Evolutionary conservation across 64 coral and sea anemone genomes (phyloP).

Genomic region (Actinia equina): DNA sequence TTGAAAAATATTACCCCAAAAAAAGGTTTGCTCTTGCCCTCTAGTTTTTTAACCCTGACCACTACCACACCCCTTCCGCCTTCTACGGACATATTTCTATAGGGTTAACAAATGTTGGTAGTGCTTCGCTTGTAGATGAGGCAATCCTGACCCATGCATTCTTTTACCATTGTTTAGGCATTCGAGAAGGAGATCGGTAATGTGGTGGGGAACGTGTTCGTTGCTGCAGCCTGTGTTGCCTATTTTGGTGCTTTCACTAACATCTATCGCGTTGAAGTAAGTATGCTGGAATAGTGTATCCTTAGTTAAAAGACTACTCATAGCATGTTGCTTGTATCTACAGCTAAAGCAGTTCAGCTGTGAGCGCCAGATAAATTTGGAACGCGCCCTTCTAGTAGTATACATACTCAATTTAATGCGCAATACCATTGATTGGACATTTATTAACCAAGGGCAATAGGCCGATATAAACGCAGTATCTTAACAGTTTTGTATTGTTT

Average conservation of each 20-base stretch:
- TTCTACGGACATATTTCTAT: no score
- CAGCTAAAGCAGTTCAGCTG: no score
- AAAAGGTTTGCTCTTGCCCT: no score
- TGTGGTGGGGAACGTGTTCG: conserved; percentile 96
- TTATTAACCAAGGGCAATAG: background rate
- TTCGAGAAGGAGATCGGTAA: conserved; percentile 98
- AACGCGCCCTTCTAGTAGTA: background rate
- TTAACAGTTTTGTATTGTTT: background rate
- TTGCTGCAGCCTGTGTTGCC: conserved; percentile 94
- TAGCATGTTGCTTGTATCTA: no score
- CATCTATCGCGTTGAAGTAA: conserved; percentile 84
- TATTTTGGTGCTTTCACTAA: conserved; percentile 98
- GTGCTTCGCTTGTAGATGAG: background rate
- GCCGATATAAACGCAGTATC: background rate
- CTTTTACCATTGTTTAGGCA: conserved; percentile 38
- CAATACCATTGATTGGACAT: background rate
- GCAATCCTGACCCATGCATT: background rate
- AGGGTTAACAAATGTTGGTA: no score
- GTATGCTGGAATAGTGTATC: background rate
- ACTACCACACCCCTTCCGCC: no score
- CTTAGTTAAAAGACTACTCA: no score
- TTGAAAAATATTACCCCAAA: no score
- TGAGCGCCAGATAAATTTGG: background rate
- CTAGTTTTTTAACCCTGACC: no score
- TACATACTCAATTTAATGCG: no score